Conservation (phyloP, 2,888 invertebrate genomes). For the Linhomoeus sp. region DNA sequence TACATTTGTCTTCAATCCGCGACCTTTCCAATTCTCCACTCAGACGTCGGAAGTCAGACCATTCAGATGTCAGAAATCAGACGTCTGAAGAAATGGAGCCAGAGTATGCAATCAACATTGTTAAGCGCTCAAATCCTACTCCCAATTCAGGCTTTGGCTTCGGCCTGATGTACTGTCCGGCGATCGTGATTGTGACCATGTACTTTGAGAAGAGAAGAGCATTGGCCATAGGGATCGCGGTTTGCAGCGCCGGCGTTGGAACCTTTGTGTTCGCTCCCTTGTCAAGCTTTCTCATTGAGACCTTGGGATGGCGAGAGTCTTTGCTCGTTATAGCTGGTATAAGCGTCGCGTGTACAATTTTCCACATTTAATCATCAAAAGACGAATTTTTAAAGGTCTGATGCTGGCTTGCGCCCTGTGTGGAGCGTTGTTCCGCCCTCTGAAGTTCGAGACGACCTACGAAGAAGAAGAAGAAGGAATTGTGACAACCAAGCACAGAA, state of each 20-base stretch:
- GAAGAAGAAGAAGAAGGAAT: constrained; percentile 16
- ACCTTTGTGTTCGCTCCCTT: constrained; percentile 63
- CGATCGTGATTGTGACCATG: constrained; percentile 87
- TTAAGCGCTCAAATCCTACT: too few species aligned
- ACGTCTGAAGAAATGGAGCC: too few species aligned
- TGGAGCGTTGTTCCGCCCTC: constrained; percentile 69
- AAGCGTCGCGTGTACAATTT: too few species aligned
- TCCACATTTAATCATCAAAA: neutral
- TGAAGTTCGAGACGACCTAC: constrained; percentile 30
- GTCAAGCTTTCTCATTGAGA: constrained; percentile 39
- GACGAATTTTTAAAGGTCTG: constrained; percentile 33
- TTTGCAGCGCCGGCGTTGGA: constrained; percentile 86
- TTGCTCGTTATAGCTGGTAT: constrained; percentile 60
- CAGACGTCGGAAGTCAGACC: too few species aligned
- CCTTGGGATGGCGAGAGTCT: constrained; percentile 66
- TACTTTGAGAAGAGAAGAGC: constrained; percentile 87
- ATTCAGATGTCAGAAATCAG: too few species aligned
- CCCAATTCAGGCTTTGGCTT: constrained; percentile 56
- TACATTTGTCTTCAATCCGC: neutral
- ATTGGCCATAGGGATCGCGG: constrained; percentile 83
- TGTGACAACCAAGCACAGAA: too few species aligned
- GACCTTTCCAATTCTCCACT: neutral
- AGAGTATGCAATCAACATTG: too few species aligned
- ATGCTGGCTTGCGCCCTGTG: constrained; percentile 69
- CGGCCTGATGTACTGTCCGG: constrained; percentile 88